Conservation (phyloP, 2,113 vertebrate species). For the Xerus inauris region DNA sequence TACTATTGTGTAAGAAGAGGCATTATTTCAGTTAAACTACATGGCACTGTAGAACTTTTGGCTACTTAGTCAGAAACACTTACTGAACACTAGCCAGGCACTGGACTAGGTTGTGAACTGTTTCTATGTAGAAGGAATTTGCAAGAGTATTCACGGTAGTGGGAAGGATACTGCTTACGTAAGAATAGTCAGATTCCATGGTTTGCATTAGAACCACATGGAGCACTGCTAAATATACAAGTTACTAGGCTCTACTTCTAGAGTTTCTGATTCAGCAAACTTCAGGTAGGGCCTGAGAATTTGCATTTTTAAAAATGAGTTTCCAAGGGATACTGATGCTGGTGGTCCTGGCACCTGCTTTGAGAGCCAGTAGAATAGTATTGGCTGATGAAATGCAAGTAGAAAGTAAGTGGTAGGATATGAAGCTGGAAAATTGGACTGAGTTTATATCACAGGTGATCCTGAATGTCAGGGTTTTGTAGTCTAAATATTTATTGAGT, state of each 20-base stretch:
- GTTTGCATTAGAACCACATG: background rate
- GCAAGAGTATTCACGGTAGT: background rate
- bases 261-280: background rate
- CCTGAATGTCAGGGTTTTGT: background rate
- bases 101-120: background rate
- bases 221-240: background rate
- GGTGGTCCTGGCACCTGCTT: background rate
- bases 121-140: background rate
- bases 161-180: background rate
- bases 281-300: background rate
- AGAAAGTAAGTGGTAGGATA: background rate
- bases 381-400: background rate
- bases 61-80: background rate
- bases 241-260: background rate
- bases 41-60: background rate
- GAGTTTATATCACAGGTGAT: background rate
- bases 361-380: background rate
- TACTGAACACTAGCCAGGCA: background rate
- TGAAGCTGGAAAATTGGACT: background rate
- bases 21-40: background rate
- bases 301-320: background rate
- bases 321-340: background rate
- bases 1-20: background rate
- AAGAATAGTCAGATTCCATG: background rate
- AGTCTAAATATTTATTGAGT: background rate